Conservation (phyloP, 2,888 invertebrate genomes). For the Microplitis manilae region DNA sequence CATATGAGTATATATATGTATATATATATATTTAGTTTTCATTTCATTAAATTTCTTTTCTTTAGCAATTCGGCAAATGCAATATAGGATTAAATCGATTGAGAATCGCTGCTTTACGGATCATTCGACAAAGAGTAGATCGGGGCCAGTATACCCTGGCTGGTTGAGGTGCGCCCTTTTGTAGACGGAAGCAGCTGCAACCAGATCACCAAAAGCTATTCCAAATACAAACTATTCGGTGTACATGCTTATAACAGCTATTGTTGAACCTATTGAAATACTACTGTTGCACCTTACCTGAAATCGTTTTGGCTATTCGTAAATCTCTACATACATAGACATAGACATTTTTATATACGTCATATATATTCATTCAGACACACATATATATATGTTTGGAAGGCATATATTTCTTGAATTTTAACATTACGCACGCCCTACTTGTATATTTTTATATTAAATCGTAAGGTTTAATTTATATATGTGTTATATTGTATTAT, state of each 20-base stretch:
- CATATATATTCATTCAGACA: background rate
- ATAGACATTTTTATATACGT: background rate
- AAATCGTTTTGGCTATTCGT: slow-evolving; percentile 26
- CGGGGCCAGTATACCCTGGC: slow-evolving; percentile 39
- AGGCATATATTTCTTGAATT: slow-evolving; percentile 6
- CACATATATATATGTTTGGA: background rate
- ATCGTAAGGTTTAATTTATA: background rate
- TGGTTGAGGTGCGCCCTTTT: slow-evolving; percentile 39
- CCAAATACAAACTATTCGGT: slow-evolving; percentile 39
- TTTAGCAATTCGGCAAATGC: background rate
- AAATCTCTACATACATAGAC: background rate
- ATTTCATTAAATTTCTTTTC: slow-evolving; percentile 20
- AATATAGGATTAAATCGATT: slow-evolving; percentile 24
- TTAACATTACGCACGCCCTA: slow-evolving; percentile 14
- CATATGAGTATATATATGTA: no score
- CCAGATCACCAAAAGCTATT: slow-evolving; percentile 37
- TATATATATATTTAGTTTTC: background rate
- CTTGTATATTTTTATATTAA: background rate
- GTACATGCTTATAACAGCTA: slow-evolving; percentile 33
- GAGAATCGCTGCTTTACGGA: slow-evolving; percentile 42
- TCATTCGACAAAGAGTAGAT: slow-evolving; percentile 38
- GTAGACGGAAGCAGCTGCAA: slow-evolving; percentile 45
- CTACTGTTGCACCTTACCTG: slow-evolving; percentile 55
- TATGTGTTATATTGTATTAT: background rate
- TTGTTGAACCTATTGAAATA: slow-evolving; percentile 24